Base-by-base conservation (phyloP, 2,797 vertebrate genomes). In the Sebastes baramenuke region DNA sequence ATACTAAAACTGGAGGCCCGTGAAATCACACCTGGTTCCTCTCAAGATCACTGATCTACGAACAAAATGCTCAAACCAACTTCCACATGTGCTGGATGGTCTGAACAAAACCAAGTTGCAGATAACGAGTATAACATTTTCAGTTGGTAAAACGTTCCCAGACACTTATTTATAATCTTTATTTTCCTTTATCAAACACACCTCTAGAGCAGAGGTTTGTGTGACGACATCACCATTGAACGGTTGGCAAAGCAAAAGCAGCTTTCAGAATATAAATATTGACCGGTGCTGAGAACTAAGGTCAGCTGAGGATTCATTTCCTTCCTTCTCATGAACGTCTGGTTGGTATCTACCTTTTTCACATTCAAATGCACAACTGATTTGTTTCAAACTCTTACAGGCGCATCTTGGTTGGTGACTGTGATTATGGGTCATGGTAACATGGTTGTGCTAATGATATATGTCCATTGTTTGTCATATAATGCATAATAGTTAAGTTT, bases 21-120 rank as follows among this genome's bases (percentile, higher is more conserved):
- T 84, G 76, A 84, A 75, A 65, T 80, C 54, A 60, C 56, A 79
- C 42, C 72, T 67, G 61, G 12, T 61, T 70, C 64, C 32, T 76
- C 46, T 77, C 22, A 27, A 56, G 67, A 68, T 85, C 56, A 75
- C 64, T 24, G 32, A 76, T 86, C 24, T 61, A 18, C 36, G 65
- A 66, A 32, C 49, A 75, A 71, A 46, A 84, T 62, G 61, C 56
- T 64, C 52, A 36, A 34, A 75, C 38, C 55, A 46, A 67, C 71
- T 69, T 77, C 55, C 52, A 71, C 60, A 42, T 67, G 61, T 32
- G 72, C 64, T 46, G 34, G 52, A 85, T 29, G 46, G 56, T 78
- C 68, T 67, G 49, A 68, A 36, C 7, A 67, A 78, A 81, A 80
- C 59, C 49, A 74, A 27, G 61, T 72, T 55, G 66, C 14, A 25